Percentiles rank a stretch among this genome's conserved stretches.
These are phyloP conservation scores for Drosophila diplacantha DNA, from an alignment of 2,888 invertebrate species.

Conservation along the genomic window DNA sequence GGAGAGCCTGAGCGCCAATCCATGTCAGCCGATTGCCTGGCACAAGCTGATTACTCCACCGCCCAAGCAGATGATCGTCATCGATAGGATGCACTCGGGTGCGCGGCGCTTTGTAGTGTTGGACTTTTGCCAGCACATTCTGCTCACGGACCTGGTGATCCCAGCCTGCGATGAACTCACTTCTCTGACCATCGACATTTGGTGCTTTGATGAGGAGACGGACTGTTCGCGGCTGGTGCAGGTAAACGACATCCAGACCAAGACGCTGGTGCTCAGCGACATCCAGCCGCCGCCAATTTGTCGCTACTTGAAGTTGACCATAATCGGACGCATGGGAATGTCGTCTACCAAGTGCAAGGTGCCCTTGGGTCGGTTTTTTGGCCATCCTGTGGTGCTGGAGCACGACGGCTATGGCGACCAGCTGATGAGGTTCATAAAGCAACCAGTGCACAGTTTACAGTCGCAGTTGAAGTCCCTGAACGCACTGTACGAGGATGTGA, in stretches of 20 bases:
- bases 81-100: slow-evolving; percentile 95
- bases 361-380: slow-evolving; percentile 95
- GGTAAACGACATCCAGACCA: slow-evolving; percentile 91
- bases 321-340: slow-evolving; percentile 94
- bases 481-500: slow-evolving; percentile 87
- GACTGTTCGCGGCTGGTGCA: slow-evolving; percentile 91
- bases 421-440: slow-evolving; percentile 70
- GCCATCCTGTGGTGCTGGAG: slow-evolving; percentile 88
- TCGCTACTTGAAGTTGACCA: slow-evolving; percentile 93
- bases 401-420: slow-evolving; percentile 79
- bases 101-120: slow-evolving; percentile 94
- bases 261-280: slow-evolving; percentile 91
- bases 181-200: slow-evolving; percentile 92
- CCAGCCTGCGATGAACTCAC: slow-evolving; percentile 89
- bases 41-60: slow-evolving; percentile 88
- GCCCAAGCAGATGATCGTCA: slow-evolving; percentile 90
- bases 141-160: slow-evolving; percentile 90
- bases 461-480: slow-evolving; percentile 83
- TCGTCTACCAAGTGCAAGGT: slow-evolving; percentile 93
- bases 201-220: slow-evolving; percentile 91
- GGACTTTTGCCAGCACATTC: slow-evolving; percentile 91
- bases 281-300: slow-evolving; percentile 94
- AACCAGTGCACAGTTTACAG: slow-evolving; percentile 69
- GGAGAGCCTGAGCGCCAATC: slow-evolving; percentile 53
- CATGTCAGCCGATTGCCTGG: slow-evolving; percentile 81